Conservation (phyloP, 2,888 invertebrate genomes). For the Elgonia sp. region DNA sequence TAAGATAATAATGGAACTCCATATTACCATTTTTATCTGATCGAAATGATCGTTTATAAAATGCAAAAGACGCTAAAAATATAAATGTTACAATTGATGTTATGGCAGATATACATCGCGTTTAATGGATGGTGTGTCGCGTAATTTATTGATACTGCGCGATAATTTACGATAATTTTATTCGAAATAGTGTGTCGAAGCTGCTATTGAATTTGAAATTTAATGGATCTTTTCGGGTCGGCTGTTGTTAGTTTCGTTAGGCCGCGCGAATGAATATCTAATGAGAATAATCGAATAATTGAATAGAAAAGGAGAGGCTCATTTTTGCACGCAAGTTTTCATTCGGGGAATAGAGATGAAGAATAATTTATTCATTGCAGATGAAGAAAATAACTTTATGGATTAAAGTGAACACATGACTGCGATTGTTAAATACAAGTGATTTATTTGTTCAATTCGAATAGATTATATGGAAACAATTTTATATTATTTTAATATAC, state of each 20-base stretch:
- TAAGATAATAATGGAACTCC: conserved; percentile 70
- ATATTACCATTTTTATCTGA: conserved; percentile 72
- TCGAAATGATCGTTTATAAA: conserved; percentile 69
- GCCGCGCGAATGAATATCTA: conserved; percentile 4
- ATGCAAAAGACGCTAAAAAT: conserved; percentile 57
- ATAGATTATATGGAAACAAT: too few relatives aligned
- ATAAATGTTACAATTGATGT: conserved; percentile 54
- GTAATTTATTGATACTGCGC: conserved; percentile 36
- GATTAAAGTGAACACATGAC: too few relatives aligned
- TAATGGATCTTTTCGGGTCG: conserved; percentile 25
- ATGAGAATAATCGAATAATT: not conserved
- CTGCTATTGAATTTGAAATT: conserved; percentile 34
- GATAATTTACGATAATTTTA: conserved; percentile 48
- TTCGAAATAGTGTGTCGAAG: conserved; percentile 39
- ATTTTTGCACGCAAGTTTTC: too few relatives aligned
- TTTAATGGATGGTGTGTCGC: conserved; percentile 22
- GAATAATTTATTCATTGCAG: too few relatives aligned
- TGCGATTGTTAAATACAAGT: too few relatives aligned
- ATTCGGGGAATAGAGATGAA: too few relatives aligned
- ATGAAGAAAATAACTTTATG: too few relatives aligned
- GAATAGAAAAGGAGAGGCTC: not conserved
- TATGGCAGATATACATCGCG: conserved; percentile 39
- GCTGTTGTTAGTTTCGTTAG: conserved; percentile 4
- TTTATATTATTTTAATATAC: too few relatives aligned
- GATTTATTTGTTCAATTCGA: too few relatives aligned